phyloP scores from a whole-genome alignment of 2,113 vertebrate species.

The Chamaea fasciata region DNA sequence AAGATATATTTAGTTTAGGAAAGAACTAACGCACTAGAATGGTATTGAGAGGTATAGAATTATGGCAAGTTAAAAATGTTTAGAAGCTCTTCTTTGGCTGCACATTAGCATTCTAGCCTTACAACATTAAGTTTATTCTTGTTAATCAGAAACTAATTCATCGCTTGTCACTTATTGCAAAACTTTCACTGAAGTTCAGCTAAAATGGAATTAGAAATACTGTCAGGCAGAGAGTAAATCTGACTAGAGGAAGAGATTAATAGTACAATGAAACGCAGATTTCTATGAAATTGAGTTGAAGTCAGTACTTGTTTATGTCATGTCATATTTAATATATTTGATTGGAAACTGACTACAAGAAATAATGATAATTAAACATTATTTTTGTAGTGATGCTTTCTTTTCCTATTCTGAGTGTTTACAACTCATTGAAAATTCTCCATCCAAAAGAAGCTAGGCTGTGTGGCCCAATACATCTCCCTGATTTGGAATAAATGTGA shows the following conservation, averaged over 20 bases:
- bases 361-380: neutral
- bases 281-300: neutral
- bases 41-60: neutral
- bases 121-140: neutral
- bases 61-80: neutral
- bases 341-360: neutral
- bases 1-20: neutral
- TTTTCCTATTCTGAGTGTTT: neutral
- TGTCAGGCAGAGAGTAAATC: neutral
- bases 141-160: constrained; percentile 30
- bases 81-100: neutral
- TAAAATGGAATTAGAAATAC: constrained; percentile 12
- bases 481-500: neutral
- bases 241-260: neutral
- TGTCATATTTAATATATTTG: neutral
- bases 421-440: neutral
- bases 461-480: neutral
- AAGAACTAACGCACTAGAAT: neutral
- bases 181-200: neutral
- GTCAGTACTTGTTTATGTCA: neutral
- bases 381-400: neutral
- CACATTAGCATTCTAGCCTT: neutral
- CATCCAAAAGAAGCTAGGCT: neutral
- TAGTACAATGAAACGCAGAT: neutral
- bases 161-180: constrained; percentile 14